Percentiles rank a stretch among this genome's conserved stretches.
phyloP scores from a whole-genome alignment of 2,113 vertebrate genomes.

The Dermatemys mawii region DNA sequence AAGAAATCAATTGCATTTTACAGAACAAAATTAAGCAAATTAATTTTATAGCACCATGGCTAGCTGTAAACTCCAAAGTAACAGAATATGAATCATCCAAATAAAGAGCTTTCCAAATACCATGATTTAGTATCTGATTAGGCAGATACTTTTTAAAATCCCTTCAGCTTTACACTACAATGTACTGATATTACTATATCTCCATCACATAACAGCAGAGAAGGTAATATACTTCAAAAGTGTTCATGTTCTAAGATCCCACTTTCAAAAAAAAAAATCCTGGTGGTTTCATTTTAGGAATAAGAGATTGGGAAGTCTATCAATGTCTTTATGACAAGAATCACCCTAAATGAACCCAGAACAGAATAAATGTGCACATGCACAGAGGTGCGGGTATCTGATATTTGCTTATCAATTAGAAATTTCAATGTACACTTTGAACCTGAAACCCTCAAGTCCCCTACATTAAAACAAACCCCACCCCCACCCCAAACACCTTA shows the following conservation, averaged over 20 bases:
- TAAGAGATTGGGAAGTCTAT: not conserved
- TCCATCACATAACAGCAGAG: not conserved
- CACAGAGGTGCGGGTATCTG: not conserved
- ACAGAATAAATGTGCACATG: not conserved
- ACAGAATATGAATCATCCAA: not conserved
- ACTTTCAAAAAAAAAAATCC: not conserved
- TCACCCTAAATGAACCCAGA: not conserved
- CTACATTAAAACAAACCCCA: not conserved
- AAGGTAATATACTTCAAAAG: not conserved
- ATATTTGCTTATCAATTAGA: not conserved
- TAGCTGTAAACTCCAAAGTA: not conserved
- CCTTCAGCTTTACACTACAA: not conserved
- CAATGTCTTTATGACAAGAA: not conserved
- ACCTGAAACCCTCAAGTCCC: not conserved
- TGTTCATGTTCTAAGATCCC: not conserved
- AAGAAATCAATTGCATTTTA: not conserved
- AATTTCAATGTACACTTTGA: not conserved
- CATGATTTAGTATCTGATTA: not conserved
- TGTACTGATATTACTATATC: not conserved
- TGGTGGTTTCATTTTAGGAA: not conserved
- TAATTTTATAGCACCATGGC: not conserved
- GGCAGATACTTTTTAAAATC: not conserved
- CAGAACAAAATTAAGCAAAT: not conserved
- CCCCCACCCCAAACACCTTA: no score
- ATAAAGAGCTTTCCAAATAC: not conserved